A percentile compares a stretch with the other conserved stretches of the same genome.
phyloP scores from a whole-genome alignment of 2,113 vertebrate species.

The Erythrocercus mccallii region DNA sequence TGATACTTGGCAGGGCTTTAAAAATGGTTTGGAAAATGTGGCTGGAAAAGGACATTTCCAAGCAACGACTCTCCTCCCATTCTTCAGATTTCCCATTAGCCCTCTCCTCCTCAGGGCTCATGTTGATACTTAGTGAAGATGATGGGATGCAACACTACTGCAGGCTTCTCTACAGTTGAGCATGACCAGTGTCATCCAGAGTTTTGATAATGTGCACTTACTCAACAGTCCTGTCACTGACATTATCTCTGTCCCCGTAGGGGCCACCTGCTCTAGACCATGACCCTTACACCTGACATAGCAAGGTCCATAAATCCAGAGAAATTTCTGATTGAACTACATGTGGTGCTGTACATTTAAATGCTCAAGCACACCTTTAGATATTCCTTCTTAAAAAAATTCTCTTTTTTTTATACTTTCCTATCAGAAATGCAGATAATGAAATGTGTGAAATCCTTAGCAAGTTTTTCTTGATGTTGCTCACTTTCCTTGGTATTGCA shows the following conservation, averaged over 20 bases:
- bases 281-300: conserved; percentile 66
- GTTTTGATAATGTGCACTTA: conserved; percentile 59
- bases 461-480: background rate
- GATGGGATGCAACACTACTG: conserved; percentile 64
- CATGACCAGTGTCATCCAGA: conserved; percentile 58
- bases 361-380: background rate
- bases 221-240: conserved; percentile 53
- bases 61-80: background rate
- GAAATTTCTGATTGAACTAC: background rate
- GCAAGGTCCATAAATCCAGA: conserved; percentile 5
- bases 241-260: conserved; percentile 42
- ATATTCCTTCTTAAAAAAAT: background rate
- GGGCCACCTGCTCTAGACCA: conserved; percentile 48
- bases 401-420: background rate
- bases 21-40: conserved; percentile 4
- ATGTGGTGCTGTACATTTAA: background rate
- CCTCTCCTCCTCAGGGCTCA: conserved; percentile 36
- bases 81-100: background rate
- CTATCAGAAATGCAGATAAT: conserved; percentile 12
- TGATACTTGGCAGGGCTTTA: background rate
- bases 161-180: conserved; percentile 45
- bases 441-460: conserved; percentile 6
- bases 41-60: conserved; percentile 23
- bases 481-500: background rate
- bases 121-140: conserved; percentile 58